Evolutionary conservation across 37 sponge, comb jelly and placozoan genomes (phyloP), one percentile per base, ranked within the genome.

Genomic region (Diacarnus erythraeanus): DNA sequence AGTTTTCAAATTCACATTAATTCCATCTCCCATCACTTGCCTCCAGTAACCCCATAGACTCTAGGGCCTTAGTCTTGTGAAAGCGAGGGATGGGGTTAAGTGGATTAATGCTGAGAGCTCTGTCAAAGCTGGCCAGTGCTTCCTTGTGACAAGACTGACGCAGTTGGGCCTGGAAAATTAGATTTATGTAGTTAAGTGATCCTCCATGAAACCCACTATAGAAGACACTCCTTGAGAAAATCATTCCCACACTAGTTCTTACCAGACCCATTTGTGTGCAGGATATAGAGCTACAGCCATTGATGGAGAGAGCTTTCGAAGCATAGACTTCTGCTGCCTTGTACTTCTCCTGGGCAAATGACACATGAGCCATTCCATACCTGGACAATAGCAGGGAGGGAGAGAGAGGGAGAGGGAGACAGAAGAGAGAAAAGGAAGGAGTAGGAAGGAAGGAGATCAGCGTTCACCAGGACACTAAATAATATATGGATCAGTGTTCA

Each of bases 301-400:
- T 97, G 68, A 97, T 89, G 41, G 83, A 31, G 34, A 87, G 75
- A 26, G 95, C 98, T 38, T 73, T 81, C 29, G 37, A 38, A 57
- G 86, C 87, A 69, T 90, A 83, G 26, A 74, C 54, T 59, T 86
- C 83, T 0, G 98, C 95, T 39, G 89, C 44, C 33, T 72, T 63
- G 57, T 83, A 87, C 77, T 89, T 86, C 89, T 97, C 98, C 72
- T 97, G 93, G 6, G 83, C 42, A 60, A 73, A 92, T 70, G 87
- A 87, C 29, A 94, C 82, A 81, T 90, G 86, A 21, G 94, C 93
- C 76, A 94, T 87, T 22, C 93, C 98, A 69, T 86, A 97, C 94
- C 93, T 92, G 74, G 38, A 31, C 35, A 57, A 21, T 2, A 39
- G n/a, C 18, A 65, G 66, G 20, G 67, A 64, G 64, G 56, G 35